Evolutionary conservation across 2,797 vertebrate species (phyloP).

Genomic region (Lithobates pipiens): DNA sequence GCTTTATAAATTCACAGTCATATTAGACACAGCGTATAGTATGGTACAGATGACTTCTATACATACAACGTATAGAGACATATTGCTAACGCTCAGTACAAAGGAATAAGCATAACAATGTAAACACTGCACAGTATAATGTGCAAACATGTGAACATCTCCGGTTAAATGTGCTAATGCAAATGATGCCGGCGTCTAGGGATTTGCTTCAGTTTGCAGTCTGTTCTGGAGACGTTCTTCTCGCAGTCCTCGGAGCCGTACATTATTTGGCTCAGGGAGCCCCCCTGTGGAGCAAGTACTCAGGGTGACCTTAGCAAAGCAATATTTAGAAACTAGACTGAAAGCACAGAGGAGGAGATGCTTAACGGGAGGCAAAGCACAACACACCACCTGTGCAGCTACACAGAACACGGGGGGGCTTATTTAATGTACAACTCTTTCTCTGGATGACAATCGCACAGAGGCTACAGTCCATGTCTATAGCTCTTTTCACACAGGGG

Average conservation of each 20-base stretch:
- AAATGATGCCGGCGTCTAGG: background rate
- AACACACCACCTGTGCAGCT: no score
- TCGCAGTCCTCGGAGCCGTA: conserved; percentile 71
- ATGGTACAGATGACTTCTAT: background rate
- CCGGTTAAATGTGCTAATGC: background rate
- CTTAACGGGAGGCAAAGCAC: background rate
- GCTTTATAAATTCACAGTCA: background rate
- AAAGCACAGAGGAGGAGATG: background rate
- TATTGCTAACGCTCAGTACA: background rate
- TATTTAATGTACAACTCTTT: background rate
- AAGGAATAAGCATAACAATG: background rate
- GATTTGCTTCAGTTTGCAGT: background rate
- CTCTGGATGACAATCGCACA: no score
- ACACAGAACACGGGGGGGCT: background rate
- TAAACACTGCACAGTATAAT: background rate
- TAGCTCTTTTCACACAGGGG: no score
- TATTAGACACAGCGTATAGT: background rate
- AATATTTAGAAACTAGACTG: background rate
- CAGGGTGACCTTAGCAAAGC: conserved; percentile 41
- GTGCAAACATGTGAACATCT: background rate
- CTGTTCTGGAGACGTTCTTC: conserved; percentile 14
- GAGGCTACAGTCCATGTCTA: no score
- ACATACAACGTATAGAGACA: no score
- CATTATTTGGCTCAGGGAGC: conserved; percentile 53
- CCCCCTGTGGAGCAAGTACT: conserved; percentile 45